Conservation (phyloP, 2,888 invertebrate species). For the Ophion ellenae region DNA sequence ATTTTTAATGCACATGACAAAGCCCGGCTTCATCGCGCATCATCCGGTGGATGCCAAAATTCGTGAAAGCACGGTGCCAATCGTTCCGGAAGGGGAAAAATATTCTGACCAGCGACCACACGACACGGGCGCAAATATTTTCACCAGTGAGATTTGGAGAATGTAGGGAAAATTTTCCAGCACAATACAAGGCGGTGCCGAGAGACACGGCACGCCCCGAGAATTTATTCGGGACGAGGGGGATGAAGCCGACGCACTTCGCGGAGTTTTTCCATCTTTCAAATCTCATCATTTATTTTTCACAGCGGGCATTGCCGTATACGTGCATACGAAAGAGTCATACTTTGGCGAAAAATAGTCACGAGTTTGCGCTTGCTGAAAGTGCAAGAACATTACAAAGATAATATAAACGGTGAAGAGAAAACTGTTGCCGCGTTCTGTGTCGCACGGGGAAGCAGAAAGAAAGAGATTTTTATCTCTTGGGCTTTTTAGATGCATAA, state of each 20-base stretch:
- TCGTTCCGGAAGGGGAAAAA: conserved; percentile 8
- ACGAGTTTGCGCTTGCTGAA: conserved; percentile 12
- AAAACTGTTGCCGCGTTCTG: conserved; percentile 37
- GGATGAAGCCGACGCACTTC: conserved; percentile 22
- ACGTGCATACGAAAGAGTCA: conserved; percentile 7
- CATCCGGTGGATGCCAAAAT: neutral
- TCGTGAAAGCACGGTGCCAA: neutral
- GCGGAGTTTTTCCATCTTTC: conserved; percentile 48
- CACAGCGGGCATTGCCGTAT: conserved; percentile 1
- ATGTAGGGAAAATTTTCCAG: neutral
- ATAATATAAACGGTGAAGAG: conserved; percentile 39
- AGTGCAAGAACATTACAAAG: conserved; percentile 38
- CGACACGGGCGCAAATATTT: conserved; percentile 11
- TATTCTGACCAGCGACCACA: neutral
- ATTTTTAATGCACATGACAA: neutral
- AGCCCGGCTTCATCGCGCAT: neutral
- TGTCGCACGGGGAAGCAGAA: neutral
- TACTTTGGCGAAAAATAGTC: conserved; percentile 13
- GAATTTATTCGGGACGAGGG: conserved; percentile 48
- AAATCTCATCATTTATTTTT: conserved; percentile 57
- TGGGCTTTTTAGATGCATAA: too few species aligned
- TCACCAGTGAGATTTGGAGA: neutral
- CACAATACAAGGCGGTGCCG: neutral
- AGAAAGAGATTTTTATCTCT: conserved; percentile 23
- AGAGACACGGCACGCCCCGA: conserved; percentile 25